Conservation (phyloP, 2,113 vertebrate genomes). For the Lamprotornis superbus region DNA sequence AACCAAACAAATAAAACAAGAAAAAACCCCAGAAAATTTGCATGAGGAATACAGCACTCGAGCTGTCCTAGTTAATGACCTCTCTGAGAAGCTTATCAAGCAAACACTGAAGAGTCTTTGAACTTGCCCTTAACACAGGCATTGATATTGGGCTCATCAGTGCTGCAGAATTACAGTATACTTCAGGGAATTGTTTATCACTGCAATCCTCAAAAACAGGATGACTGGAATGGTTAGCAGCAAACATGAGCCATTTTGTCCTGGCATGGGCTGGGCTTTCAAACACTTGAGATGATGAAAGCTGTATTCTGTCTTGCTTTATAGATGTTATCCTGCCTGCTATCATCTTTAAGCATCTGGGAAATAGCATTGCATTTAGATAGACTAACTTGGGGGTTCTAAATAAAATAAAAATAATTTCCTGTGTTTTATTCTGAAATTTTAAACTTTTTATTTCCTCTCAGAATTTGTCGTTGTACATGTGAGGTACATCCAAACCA, state of each 20-base stretch:
- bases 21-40: background rate
- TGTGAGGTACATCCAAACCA: background rate
- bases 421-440: background rate
- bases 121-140: conserved; percentile 53
- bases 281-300: conserved; percentile 21
- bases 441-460: background rate
- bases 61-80: conserved; percentile 34
- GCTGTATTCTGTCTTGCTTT: background rate
- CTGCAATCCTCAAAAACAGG: conserved; percentile 30
- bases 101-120: conserved; percentile 42
- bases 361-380: background rate
- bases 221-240: conserved; percentile 21
- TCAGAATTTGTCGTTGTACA: background rate
- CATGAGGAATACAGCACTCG: background rate
- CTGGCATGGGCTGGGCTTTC: background rate
- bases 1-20: background rate
- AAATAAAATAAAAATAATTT: background rate
- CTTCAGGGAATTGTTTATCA: conserved; percentile 62
- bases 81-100: conserved; percentile 48
- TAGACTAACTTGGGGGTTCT: background rate
- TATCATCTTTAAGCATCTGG: background rate
- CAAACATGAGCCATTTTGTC: conserved; percentile 28
- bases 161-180: conserved; percentile 26
- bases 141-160: conserved; percentile 51
- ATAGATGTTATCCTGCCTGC: background rate